A percentile compares a stretch with the other conserved stretches of the same genome.
Evolutionary conservation across 1,140 invertebrate genomes (phyloP).

Genomic region (Yoshiicerus persimilis): DNA sequence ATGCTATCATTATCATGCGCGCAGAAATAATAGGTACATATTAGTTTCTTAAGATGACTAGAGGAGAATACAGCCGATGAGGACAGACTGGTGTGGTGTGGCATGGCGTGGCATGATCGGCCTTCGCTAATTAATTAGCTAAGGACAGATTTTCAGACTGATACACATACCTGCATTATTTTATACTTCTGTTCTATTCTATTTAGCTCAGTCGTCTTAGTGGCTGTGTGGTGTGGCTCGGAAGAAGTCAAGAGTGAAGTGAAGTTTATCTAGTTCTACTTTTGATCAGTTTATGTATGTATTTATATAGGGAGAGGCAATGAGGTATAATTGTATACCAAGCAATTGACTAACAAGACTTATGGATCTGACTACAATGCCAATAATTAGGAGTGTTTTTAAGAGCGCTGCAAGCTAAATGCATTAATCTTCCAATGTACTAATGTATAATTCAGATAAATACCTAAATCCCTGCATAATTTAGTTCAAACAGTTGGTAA

Average conservation of each 20-base stretch:
- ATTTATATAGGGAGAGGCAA: not conserved
- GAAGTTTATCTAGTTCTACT: not conserved
- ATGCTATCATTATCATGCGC: not conserved
- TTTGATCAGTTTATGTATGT: not conserved
- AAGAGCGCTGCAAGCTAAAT: not conserved
- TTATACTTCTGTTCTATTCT: not conserved
- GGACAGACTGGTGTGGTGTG: not conserved
- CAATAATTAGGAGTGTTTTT: not conserved
- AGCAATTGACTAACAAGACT: not conserved
- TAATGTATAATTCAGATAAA: not conserved
- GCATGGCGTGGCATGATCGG: not conserved
- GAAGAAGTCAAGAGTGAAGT: not conserved
- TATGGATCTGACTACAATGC: not conserved
- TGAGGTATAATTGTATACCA: not conserved
- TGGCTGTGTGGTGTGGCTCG: not conserved
- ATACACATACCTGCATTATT: not conserved
- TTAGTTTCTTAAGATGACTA: not conserved
- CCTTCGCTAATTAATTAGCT: constrained; percentile 22
- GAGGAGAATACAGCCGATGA: not conserved
- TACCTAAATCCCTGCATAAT: not conserved
- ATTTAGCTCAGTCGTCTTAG: not conserved
- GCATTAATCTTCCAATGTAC: not conserved
- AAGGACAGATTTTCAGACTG: constrained; percentile 1
- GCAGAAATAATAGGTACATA: not conserved
- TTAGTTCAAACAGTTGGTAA: not conserved